Percentiles rank a stretch among this genome's conserved stretches.
Evolutionary conservation across 2,797 vertebrate genomes (phyloP).

Genomic region (Yasuhikotakia modesta): DNA sequence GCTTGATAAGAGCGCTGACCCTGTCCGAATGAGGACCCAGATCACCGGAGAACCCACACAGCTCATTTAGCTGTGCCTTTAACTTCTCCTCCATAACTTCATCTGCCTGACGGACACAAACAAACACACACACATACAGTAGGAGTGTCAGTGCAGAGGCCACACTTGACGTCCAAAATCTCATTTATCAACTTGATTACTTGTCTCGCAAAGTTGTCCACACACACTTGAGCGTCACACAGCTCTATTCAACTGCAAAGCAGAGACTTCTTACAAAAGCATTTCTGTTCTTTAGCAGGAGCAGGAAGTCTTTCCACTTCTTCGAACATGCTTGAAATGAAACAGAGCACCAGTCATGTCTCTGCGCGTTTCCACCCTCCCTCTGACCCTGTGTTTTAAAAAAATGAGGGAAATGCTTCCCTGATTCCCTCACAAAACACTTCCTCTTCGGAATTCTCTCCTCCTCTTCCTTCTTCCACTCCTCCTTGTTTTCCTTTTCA

Average conservation of each 20-base stretch:
- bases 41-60: conserved; percentile 92
- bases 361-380: conserved; percentile 65
- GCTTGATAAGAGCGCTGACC: conserved; percentile 91
- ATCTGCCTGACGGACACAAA: conserved; percentile 75
- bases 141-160: conserved; percentile 53
- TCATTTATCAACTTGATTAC: conserved; percentile 20
- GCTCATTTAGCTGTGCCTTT: conserved; percentile 90
- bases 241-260: conserved; percentile 47
- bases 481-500: conserved; percentile 49
- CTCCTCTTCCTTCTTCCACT: conserved; percentile 53
- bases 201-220: conserved; percentile 21
- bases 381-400: conserved; percentile 37
- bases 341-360: conserved; percentile 57
- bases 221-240: conserved; percentile 42
- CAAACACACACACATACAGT: conserved; percentile 52
- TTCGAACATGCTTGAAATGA: conserved; percentile 71
- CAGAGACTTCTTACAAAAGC: conserved; percentile 70
- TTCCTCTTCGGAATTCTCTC: conserved; percentile 38
- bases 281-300: conserved; percentile 76
- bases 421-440: conserved; percentile 43
- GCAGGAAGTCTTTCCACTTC: conserved; percentile 70
- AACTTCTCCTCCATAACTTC: conserved; percentile 90
- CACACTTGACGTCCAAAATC: conserved; percentile 38
- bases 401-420: conserved; percentile 51
- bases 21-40: conserved; percentile 85